Evolutionary conservation across 1,140 invertebrate species (phyloP).

Genomic region (Hestina assimilis): DNA sequence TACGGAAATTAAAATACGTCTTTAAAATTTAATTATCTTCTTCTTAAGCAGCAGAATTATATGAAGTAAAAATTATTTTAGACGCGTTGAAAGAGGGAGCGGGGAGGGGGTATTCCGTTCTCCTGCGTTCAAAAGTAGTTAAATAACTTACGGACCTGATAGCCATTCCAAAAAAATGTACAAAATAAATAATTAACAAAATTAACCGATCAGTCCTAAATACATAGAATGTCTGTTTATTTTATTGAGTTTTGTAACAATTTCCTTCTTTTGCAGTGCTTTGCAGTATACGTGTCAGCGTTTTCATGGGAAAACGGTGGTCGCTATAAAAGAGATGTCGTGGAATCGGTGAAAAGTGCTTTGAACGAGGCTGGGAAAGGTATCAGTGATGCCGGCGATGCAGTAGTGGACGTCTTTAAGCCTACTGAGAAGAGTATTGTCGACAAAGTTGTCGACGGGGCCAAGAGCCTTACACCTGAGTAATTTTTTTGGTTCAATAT

Average conservation of each 20-base stretch:
- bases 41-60: too few relatives aligned
- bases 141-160: too few relatives aligned
- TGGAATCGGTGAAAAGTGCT: constrained; percentile 64
- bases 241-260: background rate
- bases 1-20: background rate
- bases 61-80: too few relatives aligned
- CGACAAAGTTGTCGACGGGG: constrained; percentile 57
- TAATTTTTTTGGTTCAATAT: background rate
- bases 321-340: constrained; percentile 53
- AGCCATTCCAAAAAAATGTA: too few relatives aligned
- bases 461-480: constrained; percentile 39
- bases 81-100: too few relatives aligned
- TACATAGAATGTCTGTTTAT: background rate
- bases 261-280: constrained; percentile 37
- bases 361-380: constrained; percentile 61
- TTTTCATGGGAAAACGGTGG: constrained; percentile 25
- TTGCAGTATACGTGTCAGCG: constrained; percentile 32
- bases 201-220: background rate
- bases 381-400: constrained; percentile 58
- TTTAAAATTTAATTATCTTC: too few relatives aligned
- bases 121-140: too few relatives aligned
- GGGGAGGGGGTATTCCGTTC: too few relatives aligned
- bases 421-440: constrained; percentile 62
- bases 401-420: constrained; percentile 62
- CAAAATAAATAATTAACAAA: too few relatives aligned